Percentiles rank a stretch among this genome's conserved stretches.
Evolutionary conservation across 2,113 vertebrate species (phyloP).

Genomic region (Steatornis caripensis): DNA sequence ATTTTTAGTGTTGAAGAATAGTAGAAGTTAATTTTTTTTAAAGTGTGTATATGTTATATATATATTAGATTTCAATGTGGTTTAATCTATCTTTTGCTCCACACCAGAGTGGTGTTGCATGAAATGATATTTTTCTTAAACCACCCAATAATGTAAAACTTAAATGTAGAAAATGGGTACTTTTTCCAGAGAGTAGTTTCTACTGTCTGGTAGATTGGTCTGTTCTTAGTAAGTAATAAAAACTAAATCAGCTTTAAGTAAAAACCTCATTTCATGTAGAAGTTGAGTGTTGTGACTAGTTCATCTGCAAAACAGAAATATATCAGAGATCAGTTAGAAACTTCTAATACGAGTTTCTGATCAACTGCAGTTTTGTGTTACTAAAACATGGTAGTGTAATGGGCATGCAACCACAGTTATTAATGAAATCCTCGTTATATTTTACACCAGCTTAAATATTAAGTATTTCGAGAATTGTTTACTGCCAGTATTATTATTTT

Average conservation of each 20-base stretch:
- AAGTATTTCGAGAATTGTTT: not conserved
- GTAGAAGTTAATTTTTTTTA: not conserved
- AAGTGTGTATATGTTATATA: not conserved
- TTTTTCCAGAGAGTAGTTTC: not conserved
- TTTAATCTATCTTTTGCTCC: not conserved
- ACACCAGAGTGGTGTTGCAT: not conserved
- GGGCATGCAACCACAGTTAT: not conserved
- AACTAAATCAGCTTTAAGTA: not conserved
- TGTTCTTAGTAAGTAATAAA: not conserved
- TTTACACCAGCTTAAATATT: not conserved
- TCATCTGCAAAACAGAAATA: not conserved
- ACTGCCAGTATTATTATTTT: not conserved
- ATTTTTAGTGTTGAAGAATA: not conserved
- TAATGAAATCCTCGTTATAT: not conserved
- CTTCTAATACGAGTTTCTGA: not conserved
- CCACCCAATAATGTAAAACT: not conserved
- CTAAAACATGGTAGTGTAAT: not conserved
- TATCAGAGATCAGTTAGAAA: not conserved
- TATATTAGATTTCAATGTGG: not conserved
- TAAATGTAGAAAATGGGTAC: not conserved
- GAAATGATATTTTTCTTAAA: not conserved
- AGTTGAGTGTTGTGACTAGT: not conserved
- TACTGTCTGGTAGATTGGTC: not conserved
- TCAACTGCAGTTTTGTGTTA: not conserved
- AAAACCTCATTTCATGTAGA: not conserved